Conservation (phyloP, 2,113 vertebrate genomes). For the Mesocricetus auratus region DNA sequence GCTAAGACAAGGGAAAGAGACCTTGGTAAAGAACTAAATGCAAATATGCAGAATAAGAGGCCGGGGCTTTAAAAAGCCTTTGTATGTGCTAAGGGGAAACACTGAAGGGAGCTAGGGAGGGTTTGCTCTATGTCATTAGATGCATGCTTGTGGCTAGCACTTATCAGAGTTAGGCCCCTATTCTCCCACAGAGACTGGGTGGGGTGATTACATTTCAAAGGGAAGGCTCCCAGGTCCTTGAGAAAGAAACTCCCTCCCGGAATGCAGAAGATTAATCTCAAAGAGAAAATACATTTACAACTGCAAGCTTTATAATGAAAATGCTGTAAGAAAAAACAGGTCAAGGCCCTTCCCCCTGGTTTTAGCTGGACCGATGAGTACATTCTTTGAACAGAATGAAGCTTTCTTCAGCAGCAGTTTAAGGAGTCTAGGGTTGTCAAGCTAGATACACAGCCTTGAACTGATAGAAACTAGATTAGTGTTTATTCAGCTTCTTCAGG, state of each 20-base stretch:
- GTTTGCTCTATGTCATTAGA: no score
- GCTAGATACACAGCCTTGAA: background rate
- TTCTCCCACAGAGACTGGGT: background rate
- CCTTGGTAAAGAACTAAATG: background rate
- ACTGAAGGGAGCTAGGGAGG: background rate
- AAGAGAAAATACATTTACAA: constrained; percentile 37
- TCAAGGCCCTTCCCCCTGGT: background rate
- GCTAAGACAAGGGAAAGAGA: background rate
- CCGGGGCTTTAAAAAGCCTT: background rate
- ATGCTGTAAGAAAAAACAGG: background rate
- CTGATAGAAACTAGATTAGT: background rate
- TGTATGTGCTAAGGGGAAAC: background rate
- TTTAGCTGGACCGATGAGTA: constrained; percentile 21
- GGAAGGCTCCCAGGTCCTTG: constrained; percentile 24
- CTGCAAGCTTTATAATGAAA: constrained; percentile 34
- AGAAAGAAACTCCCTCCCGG: constrained; percentile 45
- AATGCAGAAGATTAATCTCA: constrained; percentile 44
- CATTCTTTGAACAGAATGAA: background rate
- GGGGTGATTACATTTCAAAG: constrained; percentile 14
- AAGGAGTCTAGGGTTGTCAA: background rate
- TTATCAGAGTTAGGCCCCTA: background rate
- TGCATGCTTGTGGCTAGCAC: background rate
- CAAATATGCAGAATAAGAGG: background rate
- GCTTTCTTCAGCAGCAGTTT: constrained; percentile 16
- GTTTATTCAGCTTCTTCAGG: background rate